These are phyloP conservation scores for Champsocephalus gunnari DNA, from an alignment of 2,797 vertebrate genomes.

Conservation along the genomic window DNA sequence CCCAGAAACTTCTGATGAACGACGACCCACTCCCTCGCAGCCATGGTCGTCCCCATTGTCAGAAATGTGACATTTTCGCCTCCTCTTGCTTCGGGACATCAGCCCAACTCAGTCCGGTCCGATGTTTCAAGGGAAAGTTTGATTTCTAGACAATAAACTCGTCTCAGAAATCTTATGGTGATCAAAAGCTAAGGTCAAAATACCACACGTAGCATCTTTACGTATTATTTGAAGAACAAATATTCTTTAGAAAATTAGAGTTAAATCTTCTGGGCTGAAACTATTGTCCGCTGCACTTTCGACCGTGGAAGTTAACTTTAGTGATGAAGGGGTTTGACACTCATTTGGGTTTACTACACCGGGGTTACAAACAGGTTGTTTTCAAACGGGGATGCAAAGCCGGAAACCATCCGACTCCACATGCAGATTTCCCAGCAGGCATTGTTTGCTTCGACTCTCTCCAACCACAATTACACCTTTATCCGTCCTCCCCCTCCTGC, in stretches of 20 bases:
- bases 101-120: not conserved
- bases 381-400: constrained; percentile 49
- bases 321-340: constrained; percentile 9
- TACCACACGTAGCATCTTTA: not conserved
- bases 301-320: not conserved
- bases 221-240: not conserved
- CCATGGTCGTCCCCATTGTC: not conserved
- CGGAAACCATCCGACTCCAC: constrained; percentile 45
- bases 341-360: constrained; percentile 36
- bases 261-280: not conserved
- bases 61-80: not conserved
- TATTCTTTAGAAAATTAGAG: not conserved
- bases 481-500: constrained; percentile 65
- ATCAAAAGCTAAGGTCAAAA: not conserved
- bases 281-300: not conserved
- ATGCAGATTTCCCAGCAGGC: constrained; percentile 77
- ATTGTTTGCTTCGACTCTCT: constrained; percentile 47
- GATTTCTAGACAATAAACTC: not conserved
- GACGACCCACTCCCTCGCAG: too few species aligned
- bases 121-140: not conserved
- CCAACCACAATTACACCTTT: constrained; percentile 75
- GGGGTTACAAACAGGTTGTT: constrained; percentile 45
- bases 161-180: not conserved
- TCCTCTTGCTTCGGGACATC: not conserved
- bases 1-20: too few species aligned